A percentile compares a stretch with the other conserved stretches of the same genome.
Conservation (phyloP, 2,888 invertebrate species). For the Amblyteles armatorius region DNA sequence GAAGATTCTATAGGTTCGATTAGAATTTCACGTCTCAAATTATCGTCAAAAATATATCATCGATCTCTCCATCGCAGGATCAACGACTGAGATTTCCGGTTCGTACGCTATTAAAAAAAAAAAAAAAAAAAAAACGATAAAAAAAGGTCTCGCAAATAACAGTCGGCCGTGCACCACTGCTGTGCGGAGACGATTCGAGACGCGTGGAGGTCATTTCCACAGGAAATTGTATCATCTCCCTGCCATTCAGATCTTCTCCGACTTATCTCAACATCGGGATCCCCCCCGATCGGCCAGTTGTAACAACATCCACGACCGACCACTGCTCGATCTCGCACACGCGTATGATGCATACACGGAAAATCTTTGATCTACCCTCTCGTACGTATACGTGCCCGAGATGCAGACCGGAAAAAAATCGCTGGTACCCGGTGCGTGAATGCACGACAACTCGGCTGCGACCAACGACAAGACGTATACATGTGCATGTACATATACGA, state of each 20-base stretch:
- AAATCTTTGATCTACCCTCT: conserved; percentile 10
- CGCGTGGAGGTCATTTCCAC: conserved; percentile 48
- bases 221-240: conserved; percentile 55
- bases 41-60: neutral
- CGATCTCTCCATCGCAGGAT: neutral
- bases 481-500: neutral
- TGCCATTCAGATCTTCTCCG: conserved; percentile 43
- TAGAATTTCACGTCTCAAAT: neutral
- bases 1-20: neutral
- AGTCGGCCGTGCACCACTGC: neutral
- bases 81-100: conserved; percentile 12
- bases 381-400: neutral
- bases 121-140: too few relatives aligned
- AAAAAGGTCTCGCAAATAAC: neutral
- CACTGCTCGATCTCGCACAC: conserved; percentile 23
- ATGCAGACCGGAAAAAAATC: neutral
- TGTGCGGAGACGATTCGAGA: conserved; percentile 7
- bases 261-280: conserved; percentile 37
- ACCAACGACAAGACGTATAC: neutral
- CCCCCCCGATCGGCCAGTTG: conserved; percentile 16
- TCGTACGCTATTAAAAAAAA: neutral
- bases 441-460: conserved; percentile 14
- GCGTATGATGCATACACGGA: conserved; percentile 16
- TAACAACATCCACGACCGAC: conserved; percentile 13
- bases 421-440: conserved; percentile 23